Percentiles rank a stretch among this genome's conserved stretches.
Conservation (phyloP, 2,797 vertebrate species). For the Ataeniobius toweri region DNA sequence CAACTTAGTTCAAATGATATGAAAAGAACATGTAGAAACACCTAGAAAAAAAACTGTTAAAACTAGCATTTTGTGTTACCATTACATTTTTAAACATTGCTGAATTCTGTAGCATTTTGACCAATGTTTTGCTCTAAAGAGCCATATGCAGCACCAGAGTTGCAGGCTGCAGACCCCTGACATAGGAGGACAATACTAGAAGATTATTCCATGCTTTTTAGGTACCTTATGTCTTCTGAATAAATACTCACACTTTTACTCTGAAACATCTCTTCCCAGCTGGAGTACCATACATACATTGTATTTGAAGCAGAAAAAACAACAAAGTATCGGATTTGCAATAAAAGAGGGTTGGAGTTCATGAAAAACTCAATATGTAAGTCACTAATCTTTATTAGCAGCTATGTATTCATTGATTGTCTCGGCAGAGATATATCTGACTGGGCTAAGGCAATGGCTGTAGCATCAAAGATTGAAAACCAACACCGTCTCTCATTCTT, state of each 20-base stretch:
- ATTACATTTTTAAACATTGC: background rate
- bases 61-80: background rate
- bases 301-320: background rate
- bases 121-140: background rate
- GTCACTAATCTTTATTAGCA: constrained; percentile 8
- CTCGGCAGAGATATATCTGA: constrained; percentile 28
- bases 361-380: background rate
- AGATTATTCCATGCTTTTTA: too few species aligned
- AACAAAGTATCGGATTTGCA: background rate
- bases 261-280: background rate
- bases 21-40: background rate
- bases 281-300: background rate
- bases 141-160: too few species aligned
- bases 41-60: background rate
- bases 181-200: too few species aligned
- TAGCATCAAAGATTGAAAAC: constrained; percentile 6
- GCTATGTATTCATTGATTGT: constrained; percentile 29
- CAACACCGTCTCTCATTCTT: constrained; percentile 13
- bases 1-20: background rate
- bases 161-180: too few species aligned
- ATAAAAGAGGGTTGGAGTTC: background rate
- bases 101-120: background rate
- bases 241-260: background rate
- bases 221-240: background rate
- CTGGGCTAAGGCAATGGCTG: constrained; percentile 22